phyloP scores from a whole-genome alignment of 2,113 vertebrate species.

The Benitochromis conjunctus region DNA sequence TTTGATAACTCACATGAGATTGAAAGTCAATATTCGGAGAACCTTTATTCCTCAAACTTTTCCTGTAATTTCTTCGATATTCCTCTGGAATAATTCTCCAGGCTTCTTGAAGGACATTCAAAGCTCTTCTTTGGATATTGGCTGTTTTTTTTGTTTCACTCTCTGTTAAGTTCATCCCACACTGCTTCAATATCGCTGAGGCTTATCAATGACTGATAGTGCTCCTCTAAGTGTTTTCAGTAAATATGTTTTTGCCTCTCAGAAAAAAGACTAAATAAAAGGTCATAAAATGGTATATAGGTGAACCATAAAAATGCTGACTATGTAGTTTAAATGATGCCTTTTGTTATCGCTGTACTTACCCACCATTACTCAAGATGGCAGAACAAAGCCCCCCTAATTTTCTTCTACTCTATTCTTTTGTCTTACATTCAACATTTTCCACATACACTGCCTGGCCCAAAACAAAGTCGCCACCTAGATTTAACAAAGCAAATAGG shows the following conservation, averaged over 20 bases:
- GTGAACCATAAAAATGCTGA: neutral
- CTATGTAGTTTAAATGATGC: neutral
- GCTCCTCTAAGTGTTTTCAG: neutral
- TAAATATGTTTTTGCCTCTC: neutral
- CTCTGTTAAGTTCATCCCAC: neutral
- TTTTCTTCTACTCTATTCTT: neutral
- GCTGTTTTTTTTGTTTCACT: neutral
- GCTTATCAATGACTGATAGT: neutral
- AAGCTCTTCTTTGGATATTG: neutral
- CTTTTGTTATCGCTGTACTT: neutral
- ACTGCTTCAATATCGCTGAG: neutral
- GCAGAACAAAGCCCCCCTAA: neutral
- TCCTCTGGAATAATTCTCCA: neutral
- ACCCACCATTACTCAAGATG: neutral
- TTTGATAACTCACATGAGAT: neutral
- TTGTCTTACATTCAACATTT: neutral
- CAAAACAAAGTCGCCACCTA: too few relatives aligned
- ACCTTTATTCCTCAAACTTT: neutral
- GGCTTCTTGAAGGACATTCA: neutral
- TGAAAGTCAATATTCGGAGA: neutral
- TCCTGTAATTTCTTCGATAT: neutral
- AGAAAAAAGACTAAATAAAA: neutral
- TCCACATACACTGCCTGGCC: neutral
- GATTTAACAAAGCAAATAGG: too few relatives aligned
- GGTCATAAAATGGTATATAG: neutral